Conservation (phyloP, 1,140 invertebrate genomes). For the Capitella teleta region DNA sequence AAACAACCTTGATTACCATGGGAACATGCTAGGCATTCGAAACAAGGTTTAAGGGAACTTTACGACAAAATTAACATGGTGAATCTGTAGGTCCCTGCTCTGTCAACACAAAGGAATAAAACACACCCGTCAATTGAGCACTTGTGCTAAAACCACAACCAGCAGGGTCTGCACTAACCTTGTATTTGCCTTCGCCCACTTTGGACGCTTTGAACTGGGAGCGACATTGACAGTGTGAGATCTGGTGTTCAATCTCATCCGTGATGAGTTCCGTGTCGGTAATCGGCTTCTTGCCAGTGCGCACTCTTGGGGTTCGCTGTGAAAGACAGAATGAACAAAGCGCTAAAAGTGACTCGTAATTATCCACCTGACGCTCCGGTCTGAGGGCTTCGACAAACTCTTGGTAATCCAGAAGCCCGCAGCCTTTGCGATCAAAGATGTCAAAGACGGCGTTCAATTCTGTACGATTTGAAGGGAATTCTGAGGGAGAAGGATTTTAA, state of each 20-base stretch:
- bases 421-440: conserved; percentile 86
- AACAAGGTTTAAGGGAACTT: no score
- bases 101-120: no score
- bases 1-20: no score
- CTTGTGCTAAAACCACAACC: no score
- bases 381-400: conserved; percentile 94
- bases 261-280: conserved; percentile 57
- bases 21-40: no score
- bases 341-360: neutral
- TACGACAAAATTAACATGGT: no score
- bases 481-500: conserved; percentile 44
- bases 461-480: conserved; percentile 90
- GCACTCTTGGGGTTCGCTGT: neutral
- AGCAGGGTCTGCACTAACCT: conserved; percentile 58
- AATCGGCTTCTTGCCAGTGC: neutral
- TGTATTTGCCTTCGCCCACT: conserved; percentile 95
- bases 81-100: no score
- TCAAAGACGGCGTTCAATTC: conserved; percentile 98
- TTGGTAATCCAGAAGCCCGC: conserved; percentile 92
- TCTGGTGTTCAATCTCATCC: conserved; percentile 91
- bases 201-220: conserved; percentile 95
- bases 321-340: neutral
- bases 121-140: no score
- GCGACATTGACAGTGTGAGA: conserved; percentile 84
- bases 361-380: conserved; percentile 72